Percentiles rank a stretch among this genome's conserved stretches.
These are phyloP conservation scores for Steinernema scapterisci DNA, from an alignment of 2,888 invertebrate species.

Conservation along the genomic window DNA sequence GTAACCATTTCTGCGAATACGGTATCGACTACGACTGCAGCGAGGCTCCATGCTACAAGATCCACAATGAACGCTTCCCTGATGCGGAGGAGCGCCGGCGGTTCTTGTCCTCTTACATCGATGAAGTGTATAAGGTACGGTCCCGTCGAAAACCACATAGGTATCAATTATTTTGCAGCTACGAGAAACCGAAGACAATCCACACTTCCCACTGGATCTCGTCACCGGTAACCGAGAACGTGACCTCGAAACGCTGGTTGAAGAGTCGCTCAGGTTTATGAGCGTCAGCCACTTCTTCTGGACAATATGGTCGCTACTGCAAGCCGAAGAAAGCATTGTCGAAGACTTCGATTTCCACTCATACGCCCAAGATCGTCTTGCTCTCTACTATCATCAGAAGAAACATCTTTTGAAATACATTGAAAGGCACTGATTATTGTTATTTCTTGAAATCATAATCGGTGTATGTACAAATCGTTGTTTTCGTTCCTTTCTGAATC, in stretches of 20 bases:
- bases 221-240: background rate
- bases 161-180: background rate
- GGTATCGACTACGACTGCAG: conserved; percentile 83
- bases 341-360: conserved; percentile 19
- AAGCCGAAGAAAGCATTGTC: conserved; percentile 53
- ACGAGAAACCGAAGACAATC: conserved; percentile 16
- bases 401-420: conserved; percentile 3
- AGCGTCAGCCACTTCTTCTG: conserved; percentile 90
- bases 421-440: conserved; percentile 7
- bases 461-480: conserved; percentile 20
- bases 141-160: background rate
- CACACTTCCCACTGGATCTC: conserved; percentile 24
- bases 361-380: background rate
- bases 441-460: background rate
- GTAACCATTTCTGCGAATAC: conserved; percentile 91
- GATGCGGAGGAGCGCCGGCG: conserved; percentile 80
- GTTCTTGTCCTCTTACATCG: conserved; percentile 42
- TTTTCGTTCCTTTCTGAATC: background rate
- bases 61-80: conserved; percentile 77
- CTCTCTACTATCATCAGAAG: conserved; percentile 4
- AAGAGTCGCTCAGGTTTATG: conserved; percentile 82
- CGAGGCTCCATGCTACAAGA: conserved; percentile 79
- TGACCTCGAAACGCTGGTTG: conserved; percentile 70
- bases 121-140: conserved; percentile 39
- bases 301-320: conserved; percentile 79